Base-by-base conservation (phyloP, 1,140 invertebrate genomes). In the Tetramorium parvispinum region DNA sequence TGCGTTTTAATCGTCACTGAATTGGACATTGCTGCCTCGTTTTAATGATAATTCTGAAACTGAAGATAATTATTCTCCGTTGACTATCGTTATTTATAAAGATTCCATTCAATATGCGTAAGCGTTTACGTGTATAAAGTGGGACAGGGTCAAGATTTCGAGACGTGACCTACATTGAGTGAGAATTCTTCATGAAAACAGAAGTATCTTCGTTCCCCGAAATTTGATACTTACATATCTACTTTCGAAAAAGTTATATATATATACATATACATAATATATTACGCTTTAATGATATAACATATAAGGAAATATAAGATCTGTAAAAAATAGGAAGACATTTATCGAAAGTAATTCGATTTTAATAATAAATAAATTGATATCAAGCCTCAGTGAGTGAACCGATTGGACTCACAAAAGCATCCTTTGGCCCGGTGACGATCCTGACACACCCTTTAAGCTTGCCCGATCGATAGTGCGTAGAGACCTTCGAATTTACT, bases 1-100 rank as follows among this genome's bases (percentile, higher is more conserved):
- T 97, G 98, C 85, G 97, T 96, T 18, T 97, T 98, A 57, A 98
- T 97, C 53, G 97, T 98, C 88, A 98, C 97, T 53, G 97, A 96
- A 94, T 98, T 97, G 86, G 97, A 98, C 98, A 98, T 98, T 43
- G 75, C 85, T 32, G 37, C 16, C 46, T 46, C 32, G 46, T 59
- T 79, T 21, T 63, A 57, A 76, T 73, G n/a, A 27, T 66, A 77
- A n/a, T 40, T 70, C 89, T 90, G 79, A 51, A 90, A 89, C 13
- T 13, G 0, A 87, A 85, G 55, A 46, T n/a, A 51, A 46, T 49
- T 83, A 3, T 24, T 40, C 4, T 21, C 2, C n/a, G 6, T 32
- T 13, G 13, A 13, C 51, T 53, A 89, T 37, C 16, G 18, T 59
- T 16, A 61, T 40, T 49, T 24, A 27, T 21, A 7, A 32, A 37